Conservation (phyloP, 2,113 vertebrate genomes). For the Geothlypis trichas region DNA sequence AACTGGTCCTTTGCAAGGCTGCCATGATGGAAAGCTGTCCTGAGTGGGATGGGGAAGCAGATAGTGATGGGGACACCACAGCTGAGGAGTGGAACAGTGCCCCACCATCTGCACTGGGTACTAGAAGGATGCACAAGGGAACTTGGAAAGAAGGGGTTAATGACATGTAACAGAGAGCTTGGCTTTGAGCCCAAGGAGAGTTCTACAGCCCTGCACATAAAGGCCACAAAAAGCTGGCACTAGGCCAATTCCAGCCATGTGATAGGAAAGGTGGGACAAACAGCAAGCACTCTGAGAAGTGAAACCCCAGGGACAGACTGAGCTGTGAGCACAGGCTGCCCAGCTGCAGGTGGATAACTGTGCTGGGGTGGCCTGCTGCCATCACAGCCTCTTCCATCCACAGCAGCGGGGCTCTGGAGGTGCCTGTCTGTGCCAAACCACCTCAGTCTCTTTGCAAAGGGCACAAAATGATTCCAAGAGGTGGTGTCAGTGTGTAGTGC, state of each 20-base stretch:
- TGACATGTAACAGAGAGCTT: rapidly evolving
- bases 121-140: rapidly evolving
- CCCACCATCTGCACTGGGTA: neutral
- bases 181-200: neutral
- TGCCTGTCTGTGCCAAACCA: neutral
- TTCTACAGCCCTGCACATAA: neutral
- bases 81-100: neutral
- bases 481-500: no score
- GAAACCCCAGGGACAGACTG: neutral
- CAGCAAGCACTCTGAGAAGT: neutral
- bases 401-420: neutral
- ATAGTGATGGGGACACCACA: rapidly evolving
- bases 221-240: neutral
- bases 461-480: neutral
- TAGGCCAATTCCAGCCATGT: neutral
- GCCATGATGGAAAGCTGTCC: neutral
- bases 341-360: no score
- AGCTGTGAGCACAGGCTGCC: neutral
- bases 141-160: neutral
- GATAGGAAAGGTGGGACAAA: neutral
- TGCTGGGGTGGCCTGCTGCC: neutral
- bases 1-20: neutral
- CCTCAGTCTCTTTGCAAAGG: neutral
- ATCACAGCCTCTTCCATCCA: neutral
- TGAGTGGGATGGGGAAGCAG: neutral